These are phyloP conservation scores for Corythaixoides concolor DNA, from an alignment of 2,113 vertebrate genomes.

Conservation along the genomic window DNA sequence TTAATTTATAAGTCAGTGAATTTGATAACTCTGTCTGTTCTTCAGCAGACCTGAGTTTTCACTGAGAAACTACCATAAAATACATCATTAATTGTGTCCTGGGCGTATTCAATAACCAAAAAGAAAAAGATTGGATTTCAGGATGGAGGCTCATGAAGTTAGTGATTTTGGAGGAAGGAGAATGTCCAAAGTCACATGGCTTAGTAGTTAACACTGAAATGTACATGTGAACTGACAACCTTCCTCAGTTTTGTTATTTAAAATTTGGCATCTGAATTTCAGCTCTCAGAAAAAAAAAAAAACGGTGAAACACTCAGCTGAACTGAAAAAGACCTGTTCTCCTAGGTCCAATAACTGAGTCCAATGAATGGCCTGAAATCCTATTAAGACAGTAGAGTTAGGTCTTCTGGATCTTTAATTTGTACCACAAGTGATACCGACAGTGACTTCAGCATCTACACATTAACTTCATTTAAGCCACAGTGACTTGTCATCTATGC, in stretches of 20 bases:
- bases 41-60: not conserved
- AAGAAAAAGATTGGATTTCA: not conserved
- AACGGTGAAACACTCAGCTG: not conserved
- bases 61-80: not conserved
- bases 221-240: not conserved
- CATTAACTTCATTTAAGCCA: not conserved
- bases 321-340: not conserved
- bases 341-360: not conserved
- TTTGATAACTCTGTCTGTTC: not conserved
- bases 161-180: not conserved
- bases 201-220: not conserved
- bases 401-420: not conserved
- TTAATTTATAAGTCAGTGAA: not conserved
- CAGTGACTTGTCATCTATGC: not conserved
- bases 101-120: accelerated
- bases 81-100: not conserved
- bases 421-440: not conserved
- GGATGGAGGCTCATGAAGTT: not conserved
- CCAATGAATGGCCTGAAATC: not conserved
- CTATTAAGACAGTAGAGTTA: not conserved
- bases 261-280: not conserved
- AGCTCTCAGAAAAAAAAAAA: not conserved
- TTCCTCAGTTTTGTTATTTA: not conserved
- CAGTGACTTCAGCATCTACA: not conserved
- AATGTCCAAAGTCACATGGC: not conserved